Base-by-base conservation (phyloP, 2,797 vertebrate species). In the Serranus cabrilla region DNA sequence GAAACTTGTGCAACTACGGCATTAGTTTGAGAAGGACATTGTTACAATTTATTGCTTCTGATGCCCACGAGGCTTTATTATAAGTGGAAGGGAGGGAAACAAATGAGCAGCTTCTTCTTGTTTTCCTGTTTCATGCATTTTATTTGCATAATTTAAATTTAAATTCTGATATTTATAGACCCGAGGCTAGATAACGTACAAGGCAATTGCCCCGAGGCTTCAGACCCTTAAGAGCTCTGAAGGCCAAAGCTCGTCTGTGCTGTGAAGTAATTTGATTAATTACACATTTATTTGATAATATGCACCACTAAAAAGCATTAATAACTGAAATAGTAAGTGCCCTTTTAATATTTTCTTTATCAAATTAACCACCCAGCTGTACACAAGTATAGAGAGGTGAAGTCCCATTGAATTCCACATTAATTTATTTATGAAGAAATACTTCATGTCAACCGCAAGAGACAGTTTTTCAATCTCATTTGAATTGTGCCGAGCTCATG, bases 1-100 rank as follows among this genome's bases (percentile, higher is more conserved):
- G 56, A 37, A 70, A 79, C 64, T 58, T 62, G 4, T 58, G 34
- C 37, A 62, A 58, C 7, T 64, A 18, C 5, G 57, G 13, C 40
- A 11, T 65, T n/a, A 62, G 25, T 52, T 71, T 65, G 40, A 58
- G 3, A 67, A 81, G 39, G 64, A 58, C 7, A 12, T 23, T 66
- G 11, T 3, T 34, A 59, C 12, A 62, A 69, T 7, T 58, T 27
- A 14, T 51, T 31, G 3, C 27, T 39, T 76, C 13, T 14, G 40
- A 39, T 46, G 20, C 1, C 4, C 14, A 4, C 14, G 5, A 56
- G 51, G 39, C 17, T 25, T 27, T 23, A 23, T 47, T 65, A 11
- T 46, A 14, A 20, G 23, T 16, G n/a, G 3, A 21, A 6, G 43
- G 10, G 2, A 11, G 5, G 9, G 5, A 59, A 51, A 34, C 34